Evolutionary conservation across 2,888 invertebrate species (phyloP).

Genomic region (Cheilosia urbana): DNA sequence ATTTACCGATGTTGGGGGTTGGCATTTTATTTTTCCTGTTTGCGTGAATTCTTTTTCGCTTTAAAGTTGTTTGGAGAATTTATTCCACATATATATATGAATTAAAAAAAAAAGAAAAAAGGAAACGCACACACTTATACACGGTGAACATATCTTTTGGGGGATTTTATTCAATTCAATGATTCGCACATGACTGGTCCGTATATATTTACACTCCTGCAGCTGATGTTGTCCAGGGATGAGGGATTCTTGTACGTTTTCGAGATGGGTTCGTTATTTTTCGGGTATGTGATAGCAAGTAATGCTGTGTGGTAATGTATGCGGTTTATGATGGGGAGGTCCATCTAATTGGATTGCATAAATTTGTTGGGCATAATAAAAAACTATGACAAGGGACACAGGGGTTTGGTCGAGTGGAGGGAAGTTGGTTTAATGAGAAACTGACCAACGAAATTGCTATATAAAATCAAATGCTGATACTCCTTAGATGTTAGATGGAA

Average conservation of each 20-base stretch:
- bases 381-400: conserved; percentile 11
- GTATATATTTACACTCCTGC: conserved; percentile 31
- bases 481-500: no score
- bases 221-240: conserved; percentile 7
- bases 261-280: conserved; percentile 1
- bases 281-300: conserved; percentile 2
- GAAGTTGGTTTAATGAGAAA: no score
- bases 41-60: conserved; percentile 16
- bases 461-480: no score
- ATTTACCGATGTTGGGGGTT: conserved; percentile 57
- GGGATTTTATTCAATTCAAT: conserved; percentile 62
- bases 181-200: conserved; percentile 32
- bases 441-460: no score
- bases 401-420: not conserved
- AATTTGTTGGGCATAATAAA: conserved; percentile 18
- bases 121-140: conserved; percentile 17
- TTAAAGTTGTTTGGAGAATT: conserved; percentile 41
- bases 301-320: conserved; percentile 17
- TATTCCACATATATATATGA: not conserved
- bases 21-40: conserved; percentile 4
- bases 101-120: conserved; percentile 45
- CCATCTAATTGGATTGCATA: conserved; percentile 67
- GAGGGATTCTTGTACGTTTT: conserved; percentile 4
- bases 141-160: conserved; percentile 37
- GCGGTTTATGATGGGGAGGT: conserved; percentile 51